Conservation (phyloP, 2,888 invertebrate genomes). For the Acanthacorydalis orientalis region DNA sequence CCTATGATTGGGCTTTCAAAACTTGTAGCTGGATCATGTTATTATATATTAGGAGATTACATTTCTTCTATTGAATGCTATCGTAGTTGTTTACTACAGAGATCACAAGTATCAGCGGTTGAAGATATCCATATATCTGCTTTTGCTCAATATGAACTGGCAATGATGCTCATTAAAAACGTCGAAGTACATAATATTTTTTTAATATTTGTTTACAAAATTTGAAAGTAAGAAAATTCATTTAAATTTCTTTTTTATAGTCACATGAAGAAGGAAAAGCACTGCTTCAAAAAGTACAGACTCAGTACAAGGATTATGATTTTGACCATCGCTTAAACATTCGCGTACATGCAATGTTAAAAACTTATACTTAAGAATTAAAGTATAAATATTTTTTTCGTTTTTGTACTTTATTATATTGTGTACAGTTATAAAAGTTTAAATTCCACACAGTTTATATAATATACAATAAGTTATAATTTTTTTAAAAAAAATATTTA, state of each 20-base stretch:
- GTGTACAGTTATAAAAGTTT: too few species aligned
- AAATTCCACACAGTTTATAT: too few species aligned
- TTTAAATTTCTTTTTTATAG: constrained; percentile 21
- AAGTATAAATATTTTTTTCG: too few species aligned
- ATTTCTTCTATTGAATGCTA: constrained; percentile 23
- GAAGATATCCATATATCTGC: constrained; percentile 41
- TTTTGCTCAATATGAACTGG: constrained; percentile 46
- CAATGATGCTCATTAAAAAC: constrained; percentile 28
- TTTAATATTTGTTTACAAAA: neutral
- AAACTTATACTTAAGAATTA: constrained; percentile 9
- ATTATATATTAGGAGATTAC: constrained; percentile 25
- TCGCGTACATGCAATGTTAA: constrained; percentile 38
- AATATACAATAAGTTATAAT: too few species aligned
- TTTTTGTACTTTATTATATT: too few species aligned
- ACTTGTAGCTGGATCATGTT: constrained; percentile 33
- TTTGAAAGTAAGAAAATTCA: too few species aligned
- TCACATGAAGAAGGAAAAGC: constrained; percentile 33
- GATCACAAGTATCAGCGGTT: constrained; percentile 15
- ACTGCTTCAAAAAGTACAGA: constrained; percentile 30
- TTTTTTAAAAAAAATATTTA: too few species aligned
- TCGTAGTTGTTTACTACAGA: constrained; percentile 21
- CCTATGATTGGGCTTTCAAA: constrained; percentile 37
- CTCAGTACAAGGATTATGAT: constrained; percentile 43
- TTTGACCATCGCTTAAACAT: constrained; percentile 47
- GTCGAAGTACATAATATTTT: constrained; percentile 20